A percentile compares a stretch with the other conserved stretches of the same genome.
phyloP scores from a whole-genome alignment of 1,140 invertebrate species.

The Belonocnema kinseyi region DNA sequence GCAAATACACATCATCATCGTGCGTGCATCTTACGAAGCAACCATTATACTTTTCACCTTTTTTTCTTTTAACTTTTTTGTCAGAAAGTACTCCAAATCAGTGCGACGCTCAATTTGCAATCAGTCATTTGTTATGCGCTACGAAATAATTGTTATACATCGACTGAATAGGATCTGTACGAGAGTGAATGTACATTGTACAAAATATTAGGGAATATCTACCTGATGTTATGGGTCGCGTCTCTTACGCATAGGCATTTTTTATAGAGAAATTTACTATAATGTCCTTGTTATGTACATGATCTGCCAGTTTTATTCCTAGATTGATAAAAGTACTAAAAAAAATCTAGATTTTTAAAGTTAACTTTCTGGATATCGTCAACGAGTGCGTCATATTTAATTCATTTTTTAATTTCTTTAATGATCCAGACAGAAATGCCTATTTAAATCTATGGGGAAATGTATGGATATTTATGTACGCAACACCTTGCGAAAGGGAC shows the following conservation, averaged over 20 bases:
- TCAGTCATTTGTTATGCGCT: neutral
- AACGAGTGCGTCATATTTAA: no score
- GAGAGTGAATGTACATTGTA: neutral
- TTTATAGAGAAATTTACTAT: conserved; percentile 20
- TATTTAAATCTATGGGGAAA: no score
- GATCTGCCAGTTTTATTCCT: no score
- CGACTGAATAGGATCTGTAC: neutral
- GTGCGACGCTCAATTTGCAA: neutral
- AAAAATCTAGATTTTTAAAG: no score
- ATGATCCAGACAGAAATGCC: no score
- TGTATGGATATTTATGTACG: no score
- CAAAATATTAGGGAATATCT: neutral
- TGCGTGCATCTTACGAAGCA: neutral
- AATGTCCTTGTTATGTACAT: no score
- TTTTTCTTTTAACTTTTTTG: conserved; percentile 15
- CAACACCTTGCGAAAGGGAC: no score
- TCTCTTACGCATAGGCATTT: neutral
- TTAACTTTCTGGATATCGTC: no score
- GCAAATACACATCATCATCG: conserved; percentile 7
- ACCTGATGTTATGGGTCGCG: neutral
- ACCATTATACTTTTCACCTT: neutral
- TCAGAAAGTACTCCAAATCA: neutral
- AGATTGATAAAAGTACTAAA: no score
- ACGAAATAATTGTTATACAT: neutral
- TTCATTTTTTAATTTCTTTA: no score